Percentiles rank a stretch among this genome's conserved stretches.
Evolutionary conservation across 2,113 vertebrate species (phyloP).

Genomic region (Hyperopisus bebe): DNA sequence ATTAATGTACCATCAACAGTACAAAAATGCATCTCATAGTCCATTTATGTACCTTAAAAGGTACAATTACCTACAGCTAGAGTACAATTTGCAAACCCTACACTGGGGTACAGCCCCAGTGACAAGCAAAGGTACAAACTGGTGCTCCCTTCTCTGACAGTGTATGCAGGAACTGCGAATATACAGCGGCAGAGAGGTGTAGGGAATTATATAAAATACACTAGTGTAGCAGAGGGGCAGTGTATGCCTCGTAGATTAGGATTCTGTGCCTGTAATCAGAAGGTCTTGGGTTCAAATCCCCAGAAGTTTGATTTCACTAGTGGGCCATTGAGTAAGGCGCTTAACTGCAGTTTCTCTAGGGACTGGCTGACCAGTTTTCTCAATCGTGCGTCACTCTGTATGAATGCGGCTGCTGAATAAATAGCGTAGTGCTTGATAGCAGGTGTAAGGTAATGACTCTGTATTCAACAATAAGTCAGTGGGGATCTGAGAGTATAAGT

Average conservation of each 20-base stretch:
- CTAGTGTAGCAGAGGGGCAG: background rate
- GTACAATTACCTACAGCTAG: too few relatives aligned
- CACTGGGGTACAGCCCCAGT: too few relatives aligned
- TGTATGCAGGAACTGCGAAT: background rate
- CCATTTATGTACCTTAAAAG: too few relatives aligned
- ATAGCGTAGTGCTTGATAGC: background rate
- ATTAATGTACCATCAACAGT: too few relatives aligned
- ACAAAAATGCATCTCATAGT: too few relatives aligned
- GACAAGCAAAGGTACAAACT: too few relatives aligned
- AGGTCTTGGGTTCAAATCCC: background rate
- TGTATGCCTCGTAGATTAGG: background rate
- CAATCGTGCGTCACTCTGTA: background rate
- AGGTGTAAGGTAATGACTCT: background rate
- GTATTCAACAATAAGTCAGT: background rate
- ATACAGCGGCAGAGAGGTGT: background rate
- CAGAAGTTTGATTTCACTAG: background rate
- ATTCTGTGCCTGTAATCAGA: background rate
- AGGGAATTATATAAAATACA: background rate
- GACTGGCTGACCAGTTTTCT: background rate
- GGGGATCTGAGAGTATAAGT: background rate
- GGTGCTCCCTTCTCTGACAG: too few relatives aligned
- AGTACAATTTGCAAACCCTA: too few relatives aligned
- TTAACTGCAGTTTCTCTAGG: background rate
- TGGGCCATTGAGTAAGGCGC: background rate
- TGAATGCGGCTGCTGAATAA: background rate